phyloP scores from a whole-genome alignment of 2,113 vertebrate species.

The Dascyllus trimaculatus region DNA sequence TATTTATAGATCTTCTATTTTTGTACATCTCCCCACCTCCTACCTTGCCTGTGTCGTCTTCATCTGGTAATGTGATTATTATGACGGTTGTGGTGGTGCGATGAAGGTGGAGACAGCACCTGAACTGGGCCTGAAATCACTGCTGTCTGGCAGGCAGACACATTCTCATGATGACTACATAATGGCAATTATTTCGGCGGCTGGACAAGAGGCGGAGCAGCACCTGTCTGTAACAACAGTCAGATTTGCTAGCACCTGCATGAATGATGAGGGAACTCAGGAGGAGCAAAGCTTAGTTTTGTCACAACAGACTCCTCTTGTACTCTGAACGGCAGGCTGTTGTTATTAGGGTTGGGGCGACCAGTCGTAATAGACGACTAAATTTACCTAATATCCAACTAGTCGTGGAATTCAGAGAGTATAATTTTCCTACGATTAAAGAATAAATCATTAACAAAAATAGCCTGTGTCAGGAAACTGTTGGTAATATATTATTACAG shows the following conservation, averaged over 20 bases:
- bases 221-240: conserved; percentile 6
- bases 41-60: conserved; percentile 40
- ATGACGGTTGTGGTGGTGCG: background rate
- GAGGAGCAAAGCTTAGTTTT: background rate
- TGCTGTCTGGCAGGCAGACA: conserved; percentile 16
- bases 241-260: background rate
- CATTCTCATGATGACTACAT: conserved; percentile 20
- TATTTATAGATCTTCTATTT: conserved; percentile 71
- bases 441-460: too few species aligned
- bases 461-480: too few species aligned
- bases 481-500: too few species aligned
- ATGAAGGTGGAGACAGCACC: conserved; percentile 37
- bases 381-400: too few species aligned
- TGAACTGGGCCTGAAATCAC: conserved; percentile 10
- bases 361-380: too few species aligned
- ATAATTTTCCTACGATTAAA: too few species aligned
- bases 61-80: conserved; percentile 48
- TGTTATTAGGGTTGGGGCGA: too few species aligned
- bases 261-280: background rate
- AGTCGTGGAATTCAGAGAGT: too few species aligned
- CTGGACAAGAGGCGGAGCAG: background rate
- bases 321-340: too few species aligned
- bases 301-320: too few species aligned
- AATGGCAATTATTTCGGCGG: conserved; percentile 33
- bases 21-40: conserved; percentile 45